Evolutionary conservation across 2,888 invertebrate species (phyloP), one percentile per base, ranked within the genome.

Genomic region (Drosophila conformis): DNA sequence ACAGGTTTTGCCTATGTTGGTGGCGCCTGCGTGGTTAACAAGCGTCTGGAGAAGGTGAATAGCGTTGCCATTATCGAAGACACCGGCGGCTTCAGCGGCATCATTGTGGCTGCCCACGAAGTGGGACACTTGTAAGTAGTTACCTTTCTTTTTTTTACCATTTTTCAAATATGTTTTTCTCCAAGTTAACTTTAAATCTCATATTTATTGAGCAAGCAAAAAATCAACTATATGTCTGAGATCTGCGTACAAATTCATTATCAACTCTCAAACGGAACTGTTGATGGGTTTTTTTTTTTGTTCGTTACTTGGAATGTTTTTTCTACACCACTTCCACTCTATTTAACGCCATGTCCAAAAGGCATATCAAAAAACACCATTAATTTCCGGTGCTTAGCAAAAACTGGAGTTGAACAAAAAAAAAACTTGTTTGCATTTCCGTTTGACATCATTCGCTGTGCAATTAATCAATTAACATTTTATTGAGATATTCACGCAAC

Each of bases 31-130:
- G 98, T 98, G 64, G 98, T 98, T 77, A 98, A 98, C 94, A 98
- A 98, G 93, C 95, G 98, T 83, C 94, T 98, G 84, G 98, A 98
- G 94, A 98, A 98, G 94, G 98, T 98, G 83, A 98, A 98, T 94
- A 98, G 97, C 68, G 98, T 98, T 69, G 98, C 98, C 89, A 98
- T 98, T 91, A 98, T 98, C 92, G 98, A 98, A 94, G 98, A 98
- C 92, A 98, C 98, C 42, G 98, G 98, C 82, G 98, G 98, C 82
- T 98, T 98, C 94, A 98, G 98, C 88, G 98, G 98, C 76, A 98
- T 98, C 92, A 98, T 98, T 91, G 98, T 98, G 2, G 98, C 98
- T 69, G 98, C 98, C 80, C 98, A 98, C 93, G 98, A 98, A 96
- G 98, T 98, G 85, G 98, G 98, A 87, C 98, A 98, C 95, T 95